Percentiles rank a stretch among this genome's conserved stretches.
phyloP scores from a whole-genome alignment of 2,113 vertebrate genomes.

The Polypterus bichir region DNA sequence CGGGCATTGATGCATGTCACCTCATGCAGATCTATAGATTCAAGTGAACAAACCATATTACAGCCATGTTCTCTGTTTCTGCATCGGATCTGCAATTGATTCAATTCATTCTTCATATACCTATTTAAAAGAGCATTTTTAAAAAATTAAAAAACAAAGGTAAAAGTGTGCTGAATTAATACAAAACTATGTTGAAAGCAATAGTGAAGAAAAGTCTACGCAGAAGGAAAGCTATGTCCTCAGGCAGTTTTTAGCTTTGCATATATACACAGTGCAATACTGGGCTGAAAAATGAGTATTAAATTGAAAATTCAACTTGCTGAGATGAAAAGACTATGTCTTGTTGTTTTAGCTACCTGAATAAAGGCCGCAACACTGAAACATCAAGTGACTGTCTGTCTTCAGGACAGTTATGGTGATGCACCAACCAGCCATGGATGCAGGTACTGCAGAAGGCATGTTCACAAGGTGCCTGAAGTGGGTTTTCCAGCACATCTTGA shows the following conservation, averaged over 20 bases:
- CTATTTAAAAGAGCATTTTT: slow-evolving; percentile 14
- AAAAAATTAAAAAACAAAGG: too few species aligned
- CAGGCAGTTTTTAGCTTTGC: too few species aligned
- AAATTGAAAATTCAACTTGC: too few species aligned
- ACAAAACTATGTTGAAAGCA: too few species aligned
- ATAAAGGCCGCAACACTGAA: slow-evolving; percentile 57
- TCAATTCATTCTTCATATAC: slow-evolving; percentile 82
- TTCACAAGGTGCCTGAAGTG: slow-evolving; percentile 76
- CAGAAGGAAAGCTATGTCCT: too few species aligned
- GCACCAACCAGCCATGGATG: slow-evolving; percentile 70
- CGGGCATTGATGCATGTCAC: slow-evolving; percentile 64
- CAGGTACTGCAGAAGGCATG: slow-evolving; percentile 72
- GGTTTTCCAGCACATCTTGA: slow-evolving; percentile 66
- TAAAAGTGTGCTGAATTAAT: too few species aligned
- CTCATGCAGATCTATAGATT: slow-evolving; percentile 66
- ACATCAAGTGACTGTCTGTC: slow-evolving; percentile 63
- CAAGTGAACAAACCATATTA: slow-evolving; percentile 65
- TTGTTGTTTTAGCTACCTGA: slow-evolving; percentile 43
- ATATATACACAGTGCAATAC: too few species aligned
- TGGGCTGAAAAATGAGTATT: too few species aligned
- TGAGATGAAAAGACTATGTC: too few species aligned
- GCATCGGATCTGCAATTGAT: slow-evolving; percentile 67
- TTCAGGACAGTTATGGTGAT: slow-evolving; percentile 71
- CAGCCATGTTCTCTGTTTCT: slow-evolving; percentile 62
- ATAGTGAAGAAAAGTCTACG: too few species aligned